Base-by-base conservation (phyloP, 92 coral and sea anemone species). In the Zoanthus sansibaricus region DNA sequence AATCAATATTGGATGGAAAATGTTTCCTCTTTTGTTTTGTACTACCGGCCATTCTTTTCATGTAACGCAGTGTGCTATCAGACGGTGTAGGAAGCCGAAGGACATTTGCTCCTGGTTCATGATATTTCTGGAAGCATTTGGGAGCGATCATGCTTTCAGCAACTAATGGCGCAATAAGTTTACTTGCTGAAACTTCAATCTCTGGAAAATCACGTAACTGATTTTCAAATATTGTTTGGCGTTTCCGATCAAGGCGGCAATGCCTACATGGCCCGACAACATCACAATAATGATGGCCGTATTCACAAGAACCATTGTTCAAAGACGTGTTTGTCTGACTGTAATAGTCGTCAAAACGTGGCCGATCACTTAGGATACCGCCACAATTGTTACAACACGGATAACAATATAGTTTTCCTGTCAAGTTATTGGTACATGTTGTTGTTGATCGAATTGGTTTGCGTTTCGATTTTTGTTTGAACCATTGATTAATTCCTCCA, bases 201-300 rank as follows among this genome's bases (percentile, higher is more conserved):
- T 92, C 96, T 42, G 98, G 98, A 64, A 94, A 94, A 64, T 94
- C 98, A 0, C 90, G 83, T 6, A 71, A 55, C 73, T 94, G 98
- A 76, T 87, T 93, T 32, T 87, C 86, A 17, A 91, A 87, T 37
- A 94, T 93, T 1, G 94, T 93, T 79, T 87, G 84, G 71, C 98
- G 84, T 56, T 90, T 91, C 59, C 84, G 72, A 6, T 83, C 46
- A 56, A 94, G 76, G 11, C 89, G 90, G 76, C 98, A 94, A n/a
- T 94, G 93, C 6, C 93, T 92, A 78, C 98, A 94, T 0, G 98
- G 98, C 7, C 98, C 98, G 6, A 94, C 86, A 20, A 94, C 96
- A 71, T 94, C 98, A 44, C 98, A 94, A 66, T 94, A 94, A 71
- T 91, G 87, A 16, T 88, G 85, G 51, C 93, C 93, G 64, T 93